Conservation (phyloP, 2,888 invertebrate genomes). For the Apamea epomidion region DNA sequence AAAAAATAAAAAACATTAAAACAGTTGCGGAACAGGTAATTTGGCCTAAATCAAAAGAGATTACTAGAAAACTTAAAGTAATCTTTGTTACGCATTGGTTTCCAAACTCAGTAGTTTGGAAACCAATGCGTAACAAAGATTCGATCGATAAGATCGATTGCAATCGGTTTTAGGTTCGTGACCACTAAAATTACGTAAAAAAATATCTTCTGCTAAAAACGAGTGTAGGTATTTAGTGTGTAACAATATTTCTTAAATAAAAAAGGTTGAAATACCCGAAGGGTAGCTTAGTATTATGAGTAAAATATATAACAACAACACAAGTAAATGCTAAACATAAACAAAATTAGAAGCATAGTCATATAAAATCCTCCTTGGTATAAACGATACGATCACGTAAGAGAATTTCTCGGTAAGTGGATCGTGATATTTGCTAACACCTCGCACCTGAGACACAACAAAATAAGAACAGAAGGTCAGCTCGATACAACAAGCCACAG, state of each 20-base stretch:
- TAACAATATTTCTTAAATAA: background rate
- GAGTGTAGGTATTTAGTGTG: background rate
- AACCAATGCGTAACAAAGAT: too few relatives aligned
- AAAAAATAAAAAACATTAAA: too few relatives aligned
- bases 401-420: constrained; percentile 40
- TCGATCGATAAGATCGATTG: too few relatives aligned
- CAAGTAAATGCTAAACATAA: background rate
- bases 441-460: constrained; percentile 34
- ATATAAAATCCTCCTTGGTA: background rate
- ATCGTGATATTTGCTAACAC: constrained; percentile 56
- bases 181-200: too few relatives aligned
- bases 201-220: background rate
- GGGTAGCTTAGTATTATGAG: background rate
- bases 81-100: too few relatives aligned
- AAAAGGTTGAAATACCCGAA: background rate
- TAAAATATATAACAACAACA: background rate
- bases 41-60: too few relatives aligned
- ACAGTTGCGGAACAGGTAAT: too few relatives aligned
- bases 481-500: background rate
- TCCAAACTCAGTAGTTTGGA: too few relatives aligned
- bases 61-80: too few relatives aligned
- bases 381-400: constrained; percentile 31
- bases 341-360: constrained; percentile 28
- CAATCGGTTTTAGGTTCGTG: too few relatives aligned
- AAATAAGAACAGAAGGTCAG: constrained; percentile 4